Evolutionary conservation across 2,888 invertebrate species (phyloP).

Genomic region (Chloroclystis v-ata): DNA sequence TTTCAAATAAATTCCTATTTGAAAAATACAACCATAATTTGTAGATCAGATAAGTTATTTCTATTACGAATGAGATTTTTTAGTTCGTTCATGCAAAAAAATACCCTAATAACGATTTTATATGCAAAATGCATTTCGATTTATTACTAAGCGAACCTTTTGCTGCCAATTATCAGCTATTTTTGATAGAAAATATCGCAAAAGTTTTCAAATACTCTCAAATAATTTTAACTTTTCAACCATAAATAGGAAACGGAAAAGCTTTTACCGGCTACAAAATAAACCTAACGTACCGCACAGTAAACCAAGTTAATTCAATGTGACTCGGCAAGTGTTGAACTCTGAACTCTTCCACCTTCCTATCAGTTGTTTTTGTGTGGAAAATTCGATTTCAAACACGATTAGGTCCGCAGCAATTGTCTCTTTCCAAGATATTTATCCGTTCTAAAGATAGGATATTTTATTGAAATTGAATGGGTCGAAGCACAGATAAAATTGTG

Average conservation of each 20-base stretch:
- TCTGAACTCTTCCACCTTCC: conserved; percentile 20
- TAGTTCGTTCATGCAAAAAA: too few species aligned
- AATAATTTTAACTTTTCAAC: too few species aligned
- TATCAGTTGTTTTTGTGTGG: conserved; percentile 17
- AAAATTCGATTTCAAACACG: conserved; percentile 21
- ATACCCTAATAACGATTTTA: too few species aligned
- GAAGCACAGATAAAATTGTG: conserved; percentile 17
- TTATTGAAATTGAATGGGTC: conserved; percentile 20
- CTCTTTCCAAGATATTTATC: conserved; percentile 18
- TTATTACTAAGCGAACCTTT: too few species aligned
- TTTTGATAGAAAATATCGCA: too few species aligned
- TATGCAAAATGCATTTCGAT: too few species aligned
- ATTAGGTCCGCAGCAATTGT: conserved; percentile 20
- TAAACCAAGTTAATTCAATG: conserved; percentile 18
- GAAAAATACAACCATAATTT: too few species aligned
- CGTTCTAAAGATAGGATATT: conserved; percentile 12
- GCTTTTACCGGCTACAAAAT: conserved; percentile 9
- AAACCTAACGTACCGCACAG: conserved; percentile 12
- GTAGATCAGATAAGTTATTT: too few species aligned
- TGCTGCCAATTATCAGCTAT: too few species aligned
- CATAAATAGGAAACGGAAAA: conserved; percentile 8
- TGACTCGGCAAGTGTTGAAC: conserved; percentile 19
- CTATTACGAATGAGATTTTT: too few species aligned
- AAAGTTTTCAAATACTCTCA: too few species aligned
- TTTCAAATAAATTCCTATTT: too few species aligned